phyloP scores from a whole-genome alignment of 2,113 vertebrate species.

The Ceratotherium simum region DNA sequence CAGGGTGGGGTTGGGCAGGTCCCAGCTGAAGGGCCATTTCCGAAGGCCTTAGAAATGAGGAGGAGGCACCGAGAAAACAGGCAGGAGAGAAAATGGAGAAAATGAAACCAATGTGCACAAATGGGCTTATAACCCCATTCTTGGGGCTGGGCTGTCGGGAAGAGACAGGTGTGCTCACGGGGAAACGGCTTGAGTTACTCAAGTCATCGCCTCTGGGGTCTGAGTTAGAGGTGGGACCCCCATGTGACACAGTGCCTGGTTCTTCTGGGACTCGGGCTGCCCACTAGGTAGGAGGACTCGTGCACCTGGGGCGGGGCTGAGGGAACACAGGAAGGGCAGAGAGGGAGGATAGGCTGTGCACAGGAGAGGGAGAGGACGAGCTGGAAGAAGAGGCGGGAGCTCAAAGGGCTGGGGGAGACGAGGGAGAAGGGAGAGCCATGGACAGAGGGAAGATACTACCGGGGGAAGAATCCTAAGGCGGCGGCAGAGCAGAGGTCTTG shows the following conservation, averaged over 20 bases:
- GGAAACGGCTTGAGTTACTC: background rate
- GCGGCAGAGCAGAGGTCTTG: background rate
- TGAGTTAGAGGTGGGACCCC: background rate
- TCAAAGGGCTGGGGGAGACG: too few species aligned
- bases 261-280: background rate
- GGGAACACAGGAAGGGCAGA: background rate
- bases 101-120: background rate
- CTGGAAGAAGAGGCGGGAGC: background rate
- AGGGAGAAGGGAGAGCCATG: background rate
- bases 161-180: background rate
- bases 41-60: background rate
- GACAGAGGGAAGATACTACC: too few species aligned
- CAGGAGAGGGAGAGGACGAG: background rate
- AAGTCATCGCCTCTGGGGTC: background rate
- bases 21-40: background rate
- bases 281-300: background rate
- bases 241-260: fast-evolving
- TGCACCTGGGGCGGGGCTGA: fast-evolving
- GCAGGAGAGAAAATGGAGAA: background rate
- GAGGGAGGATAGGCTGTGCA: background rate
- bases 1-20: background rate
- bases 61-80: background rate
- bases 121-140: background rate
- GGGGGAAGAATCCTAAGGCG: background rate
- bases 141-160: background rate